Conservation (phyloP, 2,888 invertebrate species). For the Magallana nippona region DNA sequence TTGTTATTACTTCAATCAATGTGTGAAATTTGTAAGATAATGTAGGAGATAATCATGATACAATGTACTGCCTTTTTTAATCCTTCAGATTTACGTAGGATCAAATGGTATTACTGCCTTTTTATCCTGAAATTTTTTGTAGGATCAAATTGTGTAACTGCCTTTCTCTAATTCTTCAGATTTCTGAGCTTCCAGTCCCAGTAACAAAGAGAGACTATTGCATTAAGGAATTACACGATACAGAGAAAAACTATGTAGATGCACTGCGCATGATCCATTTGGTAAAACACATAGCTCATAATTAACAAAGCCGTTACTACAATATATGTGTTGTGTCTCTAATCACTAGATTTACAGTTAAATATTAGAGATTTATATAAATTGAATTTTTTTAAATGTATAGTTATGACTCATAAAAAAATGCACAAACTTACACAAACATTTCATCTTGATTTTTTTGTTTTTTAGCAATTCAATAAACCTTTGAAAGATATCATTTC, state of each 20-base stretch:
- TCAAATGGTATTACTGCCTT: neutral
- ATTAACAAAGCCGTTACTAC: too few relatives aligned
- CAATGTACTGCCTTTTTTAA: too few relatives aligned
- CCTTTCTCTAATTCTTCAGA: conserved; percentile 29
- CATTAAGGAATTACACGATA: conserved; percentile 92
- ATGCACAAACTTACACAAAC: neutral
- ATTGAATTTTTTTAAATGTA: too few relatives aligned
- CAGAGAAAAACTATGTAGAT: conserved; percentile 97
- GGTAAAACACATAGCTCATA: conserved; percentile 53
- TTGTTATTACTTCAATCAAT: too few relatives aligned
- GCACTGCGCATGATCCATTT: conserved; percentile 87
- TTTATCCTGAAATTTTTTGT: too few relatives aligned
- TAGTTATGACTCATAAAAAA: neutral
- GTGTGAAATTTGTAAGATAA: too few relatives aligned
- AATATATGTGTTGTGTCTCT: too few relatives aligned
- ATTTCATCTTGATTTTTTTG: conserved; percentile 78
- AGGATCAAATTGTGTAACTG: neutral
- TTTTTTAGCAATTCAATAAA: conserved; percentile 79
- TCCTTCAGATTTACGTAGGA: too few relatives aligned
- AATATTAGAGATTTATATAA: too few relatives aligned
- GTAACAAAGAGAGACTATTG: conserved; percentile 92
- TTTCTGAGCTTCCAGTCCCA: conserved; percentile 61
- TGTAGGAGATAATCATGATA: too few relatives aligned
- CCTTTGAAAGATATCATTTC: conserved; percentile 85
- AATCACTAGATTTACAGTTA: too few relatives aligned